Evolutionary conservation across 2,888 invertebrate genomes (phyloP).

Genomic region (Tenodera sinensis): DNA sequence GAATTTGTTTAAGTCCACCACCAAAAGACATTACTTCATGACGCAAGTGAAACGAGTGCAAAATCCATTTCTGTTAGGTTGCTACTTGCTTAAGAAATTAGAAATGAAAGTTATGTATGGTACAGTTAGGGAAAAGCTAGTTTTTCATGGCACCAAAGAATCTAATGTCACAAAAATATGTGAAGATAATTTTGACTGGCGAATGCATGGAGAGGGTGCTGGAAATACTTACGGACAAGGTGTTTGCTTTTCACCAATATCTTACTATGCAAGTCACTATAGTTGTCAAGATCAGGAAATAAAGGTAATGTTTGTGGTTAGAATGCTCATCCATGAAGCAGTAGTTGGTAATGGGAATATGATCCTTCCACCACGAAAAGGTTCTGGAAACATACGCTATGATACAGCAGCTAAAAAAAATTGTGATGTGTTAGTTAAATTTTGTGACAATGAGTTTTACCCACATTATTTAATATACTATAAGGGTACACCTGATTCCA

Average conservation of each 20-base stretch:
- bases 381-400: conserved; percentile 19
- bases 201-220: not conserved
- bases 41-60: not conserved
- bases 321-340: conserved; percentile 34
- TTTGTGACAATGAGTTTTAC: conserved; percentile 39
- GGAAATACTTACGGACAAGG: not conserved
- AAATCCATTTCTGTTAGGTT: not conserved
- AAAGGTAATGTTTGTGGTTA: conserved; percentile 37
- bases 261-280: conserved; percentile 1
- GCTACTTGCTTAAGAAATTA: not conserved
- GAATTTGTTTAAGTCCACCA: not conserved
- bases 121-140: not conserved
- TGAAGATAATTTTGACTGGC: not conserved
- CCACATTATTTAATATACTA: conserved; percentile 38
- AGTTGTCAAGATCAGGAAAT: not conserved
- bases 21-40: not conserved
- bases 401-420: conserved; percentile 38
- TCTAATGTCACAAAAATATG: not conserved
- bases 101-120: not conserved
- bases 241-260: not conserved
- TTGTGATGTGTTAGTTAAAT: conserved; percentile 39
- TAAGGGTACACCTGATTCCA: conserved; percentile 11
- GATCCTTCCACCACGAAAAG: conserved; percentile 34
- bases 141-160: not conserved
- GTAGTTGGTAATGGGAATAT: conserved; percentile 34